Base-by-base conservation (phyloP, 1,140 invertebrate genomes). In the Mamestra configurata region DNA sequence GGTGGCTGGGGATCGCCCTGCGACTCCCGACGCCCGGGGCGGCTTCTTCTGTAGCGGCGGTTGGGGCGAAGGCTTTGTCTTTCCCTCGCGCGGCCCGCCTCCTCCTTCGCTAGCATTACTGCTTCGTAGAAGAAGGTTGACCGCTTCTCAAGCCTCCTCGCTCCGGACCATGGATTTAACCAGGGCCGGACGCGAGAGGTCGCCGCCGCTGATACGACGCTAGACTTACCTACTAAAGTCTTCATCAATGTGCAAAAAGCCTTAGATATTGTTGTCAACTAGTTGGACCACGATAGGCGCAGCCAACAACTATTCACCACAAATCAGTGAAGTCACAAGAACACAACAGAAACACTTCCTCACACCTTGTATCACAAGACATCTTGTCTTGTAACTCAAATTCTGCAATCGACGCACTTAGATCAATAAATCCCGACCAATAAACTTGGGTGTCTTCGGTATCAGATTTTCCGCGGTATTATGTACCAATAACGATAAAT, bases 401-500 rank as follows among this genome's bases (percentile, higher is more conserved):
- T 70, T 49, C 20, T 27, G 24, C 43, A 46, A 49, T 70, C 53
- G 18, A 22, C 3, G 20, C 27, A 59, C 22, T 31, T 43, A 27
- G 13, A 46, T 59, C 37, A 75, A 75, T 59, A 75, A 59, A 55
- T 37, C 6, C 37, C 10, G 15, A 11, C 37, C 72, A 43, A 75
- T 75, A 75, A 75, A 75, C 51, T 43, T 40, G 1, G 18, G n/a
- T 57, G 71, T 73, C 71, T 4, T 24, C 35, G 18, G 20, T 57
- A 59, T 75, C 72, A 18, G 72, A 43, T 75, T 43, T 75, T 55
- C 20, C 55, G 53, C 31, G 59, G 35, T n/a, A 59, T 75, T 75
- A 59, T n/a, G 37, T 75, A 75, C 27, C 72, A 75, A 75, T 75
- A 59, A 61, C 72, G 31, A 75, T 75, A 75, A 75, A 75, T 37